Conservation (phyloP, 92 coral and sea anemone species). For the Micromussa lordhowensis region DNA sequence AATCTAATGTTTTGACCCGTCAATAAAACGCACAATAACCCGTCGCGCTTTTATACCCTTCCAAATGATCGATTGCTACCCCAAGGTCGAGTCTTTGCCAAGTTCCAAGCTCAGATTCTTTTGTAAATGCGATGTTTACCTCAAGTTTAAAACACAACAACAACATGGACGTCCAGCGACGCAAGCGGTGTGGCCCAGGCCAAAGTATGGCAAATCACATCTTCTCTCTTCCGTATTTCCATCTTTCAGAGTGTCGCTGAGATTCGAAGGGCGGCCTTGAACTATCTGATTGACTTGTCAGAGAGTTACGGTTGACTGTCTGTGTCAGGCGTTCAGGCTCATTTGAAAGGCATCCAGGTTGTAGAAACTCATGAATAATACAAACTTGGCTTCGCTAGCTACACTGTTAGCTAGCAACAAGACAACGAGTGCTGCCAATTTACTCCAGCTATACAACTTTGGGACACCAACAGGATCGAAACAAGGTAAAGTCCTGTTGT, state of each 20-base stretch:
- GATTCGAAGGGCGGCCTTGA: constrained; percentile 18
- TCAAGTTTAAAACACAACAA: constrained; percentile 20
- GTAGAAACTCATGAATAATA: constrained; percentile 42
- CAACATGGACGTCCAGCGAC: background rate
- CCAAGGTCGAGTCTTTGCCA: constrained; percentile 7
- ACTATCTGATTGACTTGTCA: constrained; percentile 23
- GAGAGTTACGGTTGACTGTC: constrained; percentile 44
- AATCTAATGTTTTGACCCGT: background rate
- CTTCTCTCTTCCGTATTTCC: background rate
- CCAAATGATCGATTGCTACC: background rate
- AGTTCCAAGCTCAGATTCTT: background rate
- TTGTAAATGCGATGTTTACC: constrained; percentile 15
- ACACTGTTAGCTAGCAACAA: constrained; percentile 11
- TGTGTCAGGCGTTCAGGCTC: constrained; percentile 32
- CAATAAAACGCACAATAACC: background rate
- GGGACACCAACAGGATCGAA: background rate
- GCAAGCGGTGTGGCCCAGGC: background rate
- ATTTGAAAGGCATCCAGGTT: constrained; percentile 20
- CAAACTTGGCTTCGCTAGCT: background rate
- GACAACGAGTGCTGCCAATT: background rate
- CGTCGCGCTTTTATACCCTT: background rate
- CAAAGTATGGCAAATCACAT: constrained; percentile 1
- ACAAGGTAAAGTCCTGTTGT: background rate
- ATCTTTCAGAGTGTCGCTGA: background rate
- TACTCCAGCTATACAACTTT: background rate